Base-by-base conservation (phyloP, 2,113 vertebrate species). In the Seriola aureovittata region DNA sequence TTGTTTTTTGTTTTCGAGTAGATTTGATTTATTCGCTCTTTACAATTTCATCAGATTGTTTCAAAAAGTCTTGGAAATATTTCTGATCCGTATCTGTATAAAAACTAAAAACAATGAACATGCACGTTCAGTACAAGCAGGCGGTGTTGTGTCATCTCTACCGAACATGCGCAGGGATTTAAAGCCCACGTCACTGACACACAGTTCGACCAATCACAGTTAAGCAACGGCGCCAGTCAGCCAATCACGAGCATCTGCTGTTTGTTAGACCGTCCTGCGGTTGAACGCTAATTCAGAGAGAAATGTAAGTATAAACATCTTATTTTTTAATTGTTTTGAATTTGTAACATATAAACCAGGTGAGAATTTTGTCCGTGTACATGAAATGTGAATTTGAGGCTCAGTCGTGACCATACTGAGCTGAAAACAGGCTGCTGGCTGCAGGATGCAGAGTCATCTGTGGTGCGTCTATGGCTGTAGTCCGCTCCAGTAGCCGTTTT, bases 361-460 rank as follows among this genome's bases (percentile, higher is more conserved):
- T 69, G 16, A 10, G 2, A 32, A 13, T 63, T 59, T 13, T 32
- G 2, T 74, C 0, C 3, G 1, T 16, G 17, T 29, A 42, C 19
- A 0, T 74, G 0, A 34, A n/a, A 11, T 50, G 12, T 71, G 0
- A 23, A 68, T 0, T 11, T 34, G 59, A 1, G 4, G 58, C 54
- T 50, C 17, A 1, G 58, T 29, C 3, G 46, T 0, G 59, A 32
- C 1, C 17, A 0, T 4, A 4, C 1, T 1, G 19, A 78, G 84
- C 74, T 8, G 60, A 6, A 62, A 57, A 52, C 64, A 17, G 29
- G 23, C 19, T 5, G 46, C 34, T 44, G 6, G 54, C 60, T 32
- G 16, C 48, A 69, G 80, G 88, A 87, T 87, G 91, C 91, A 88
- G 40, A 88, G 92, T 93, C 92, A 93, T 91, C 85, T 60, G 73